A percentile compares a stretch with the other conserved stretches of the same genome.
Evolutionary conservation across 2,797 vertebrate species (phyloP).

Genomic region (Hydrophis major): DNA sequence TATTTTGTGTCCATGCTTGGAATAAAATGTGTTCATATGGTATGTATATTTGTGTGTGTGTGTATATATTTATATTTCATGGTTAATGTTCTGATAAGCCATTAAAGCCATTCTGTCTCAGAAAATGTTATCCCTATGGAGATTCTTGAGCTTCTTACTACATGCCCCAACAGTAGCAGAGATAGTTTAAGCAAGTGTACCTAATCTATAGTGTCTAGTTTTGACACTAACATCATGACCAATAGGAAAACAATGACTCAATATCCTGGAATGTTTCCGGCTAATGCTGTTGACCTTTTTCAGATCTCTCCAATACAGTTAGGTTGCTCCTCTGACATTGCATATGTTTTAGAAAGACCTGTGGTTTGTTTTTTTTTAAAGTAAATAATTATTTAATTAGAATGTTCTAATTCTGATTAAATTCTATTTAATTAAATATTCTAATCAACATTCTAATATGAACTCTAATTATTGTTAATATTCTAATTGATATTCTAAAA

Average conservation of each 20-base stretch:
- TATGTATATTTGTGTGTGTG: background rate
- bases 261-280: background rate
- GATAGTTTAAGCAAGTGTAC: background rate
- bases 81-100: background rate
- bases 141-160: conserved; percentile 4
- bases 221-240: background rate
- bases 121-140: background rate
- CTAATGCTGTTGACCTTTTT: background rate
- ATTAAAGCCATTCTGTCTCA: background rate
- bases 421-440: no score
- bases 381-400: no score
- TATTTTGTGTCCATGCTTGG: background rate
- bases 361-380: background rate
- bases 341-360: background rate
- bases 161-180: background rate
- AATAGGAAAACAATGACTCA: background rate
- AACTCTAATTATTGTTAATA: no score
- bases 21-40: background rate
- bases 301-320: background rate
- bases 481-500: no score
- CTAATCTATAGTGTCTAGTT: background rate
- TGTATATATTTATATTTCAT: background rate
- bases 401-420: no score
- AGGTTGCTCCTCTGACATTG: background rate
- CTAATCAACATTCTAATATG: no score